A percentile compares a stretch with the other conserved stretches of the same genome.
phyloP scores from a whole-genome alignment of 2,888 invertebrate species.

The Heterodera filipjevi region DNA sequence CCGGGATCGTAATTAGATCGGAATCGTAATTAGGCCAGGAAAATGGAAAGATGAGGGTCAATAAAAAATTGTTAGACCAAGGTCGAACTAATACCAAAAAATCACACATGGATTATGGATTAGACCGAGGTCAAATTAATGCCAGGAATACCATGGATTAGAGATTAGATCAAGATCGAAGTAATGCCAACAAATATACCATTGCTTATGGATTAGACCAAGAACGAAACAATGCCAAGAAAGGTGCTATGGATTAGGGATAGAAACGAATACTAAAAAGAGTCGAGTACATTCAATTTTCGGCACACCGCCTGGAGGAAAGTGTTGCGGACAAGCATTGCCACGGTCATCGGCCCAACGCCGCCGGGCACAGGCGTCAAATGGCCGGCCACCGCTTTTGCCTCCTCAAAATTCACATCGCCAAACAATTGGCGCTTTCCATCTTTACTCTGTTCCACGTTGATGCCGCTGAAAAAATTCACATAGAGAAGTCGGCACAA shows the following conservation, averaged over 20 bases:
- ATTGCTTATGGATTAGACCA: too few species aligned
- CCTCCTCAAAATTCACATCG: constrained; percentile 83
- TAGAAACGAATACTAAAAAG: background rate
- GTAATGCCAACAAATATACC: too few species aligned
- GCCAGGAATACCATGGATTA: too few species aligned
- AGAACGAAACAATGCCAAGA: too few species aligned
- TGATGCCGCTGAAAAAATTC: constrained; percentile 76
- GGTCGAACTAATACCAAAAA: too few species aligned
- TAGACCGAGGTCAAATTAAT: too few species aligned
- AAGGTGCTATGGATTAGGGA: background rate
- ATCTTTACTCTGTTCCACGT: constrained; percentile 67
- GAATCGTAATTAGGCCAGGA: too few species aligned
- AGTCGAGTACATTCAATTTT: constrained; percentile 19
- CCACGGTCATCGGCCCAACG: constrained; percentile 98
- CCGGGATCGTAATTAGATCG: background rate
- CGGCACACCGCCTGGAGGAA: constrained; percentile 77
- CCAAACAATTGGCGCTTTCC: constrained; percentile 73
- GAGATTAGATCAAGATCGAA: too few species aligned
- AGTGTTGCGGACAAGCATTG: constrained; percentile 82
- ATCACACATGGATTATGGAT: too few species aligned
- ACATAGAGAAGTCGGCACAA: background rate
- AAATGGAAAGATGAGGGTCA: too few species aligned
- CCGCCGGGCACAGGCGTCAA: constrained; percentile 70
- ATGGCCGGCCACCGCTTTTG: constrained; percentile 71
- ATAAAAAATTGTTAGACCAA: too few species aligned